These are phyloP conservation scores for Neoarius graeffei DNA, from an alignment of 2,113 vertebrate species.

Conservation along the genomic window DNA sequence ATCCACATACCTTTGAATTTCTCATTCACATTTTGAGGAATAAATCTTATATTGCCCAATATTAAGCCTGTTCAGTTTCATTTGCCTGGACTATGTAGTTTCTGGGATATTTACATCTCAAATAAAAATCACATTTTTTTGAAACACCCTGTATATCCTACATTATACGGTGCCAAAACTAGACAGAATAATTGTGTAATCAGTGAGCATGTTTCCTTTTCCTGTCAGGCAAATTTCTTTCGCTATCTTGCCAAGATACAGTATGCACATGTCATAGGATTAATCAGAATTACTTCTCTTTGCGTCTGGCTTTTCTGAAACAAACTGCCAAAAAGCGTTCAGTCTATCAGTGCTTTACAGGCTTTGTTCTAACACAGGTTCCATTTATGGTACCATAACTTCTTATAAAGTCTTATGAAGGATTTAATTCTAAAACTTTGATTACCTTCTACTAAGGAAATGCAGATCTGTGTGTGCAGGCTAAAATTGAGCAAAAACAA, in stretches of 20 bases:
- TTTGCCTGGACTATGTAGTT: too few relatives aligned
- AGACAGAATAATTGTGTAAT: neutral
- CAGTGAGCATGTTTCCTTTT: neutral
- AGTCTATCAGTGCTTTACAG: neutral
- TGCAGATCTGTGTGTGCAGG: neutral
- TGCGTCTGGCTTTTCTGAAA: neutral
- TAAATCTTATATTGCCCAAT: too few relatives aligned
- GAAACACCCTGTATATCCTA: too few relatives aligned
- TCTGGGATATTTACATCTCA: too few relatives aligned
- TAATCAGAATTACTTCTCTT: neutral
- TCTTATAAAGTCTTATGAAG: neutral
- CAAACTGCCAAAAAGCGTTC: neutral
- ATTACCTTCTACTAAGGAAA: neutral
- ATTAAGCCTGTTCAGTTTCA: too few relatives aligned
- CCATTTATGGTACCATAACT: neutral
- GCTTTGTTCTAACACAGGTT: neutral
- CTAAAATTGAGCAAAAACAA: neutral
- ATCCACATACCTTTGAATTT: too few relatives aligned
- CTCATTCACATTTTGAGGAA: too few relatives aligned
- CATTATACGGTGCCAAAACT: neutral
- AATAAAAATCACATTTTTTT: too few relatives aligned
- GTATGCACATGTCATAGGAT: neutral
- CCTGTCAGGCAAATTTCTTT: conserved; percentile 13
- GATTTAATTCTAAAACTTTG: neutral
- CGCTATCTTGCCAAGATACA: neutral